A percentile compares a stretch with the other conserved stretches of the same genome.
Conservation (phyloP, 2,113 vertebrate genomes). For the Notothenia coriiceps region DNA sequence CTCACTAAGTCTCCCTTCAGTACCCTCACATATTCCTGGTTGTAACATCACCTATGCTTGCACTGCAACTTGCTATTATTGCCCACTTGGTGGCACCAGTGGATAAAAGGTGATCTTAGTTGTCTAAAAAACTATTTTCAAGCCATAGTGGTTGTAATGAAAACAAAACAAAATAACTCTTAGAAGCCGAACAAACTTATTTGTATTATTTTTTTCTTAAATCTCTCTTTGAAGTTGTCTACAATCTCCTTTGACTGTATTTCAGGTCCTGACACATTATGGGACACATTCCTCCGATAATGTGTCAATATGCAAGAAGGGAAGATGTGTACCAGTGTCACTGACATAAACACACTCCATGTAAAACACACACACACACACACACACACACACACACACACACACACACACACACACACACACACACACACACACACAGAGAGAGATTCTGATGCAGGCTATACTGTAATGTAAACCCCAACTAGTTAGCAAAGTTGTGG, state of each 20-base stretch:
- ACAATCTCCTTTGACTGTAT: neutral
- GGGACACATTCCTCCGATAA: neutral
- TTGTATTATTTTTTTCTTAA: no score
- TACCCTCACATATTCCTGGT: neutral
- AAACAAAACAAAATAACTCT: neutral
- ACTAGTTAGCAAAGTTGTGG: no score
- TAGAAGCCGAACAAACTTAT: neutral
- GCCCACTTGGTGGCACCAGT: conserved; percentile 46
- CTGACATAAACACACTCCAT: conserved; percentile 8
- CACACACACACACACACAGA: conserved; percentile 10
- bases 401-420: no score
- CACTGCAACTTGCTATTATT: neutral
- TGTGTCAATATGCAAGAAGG: neutral
- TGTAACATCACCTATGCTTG: neutral
- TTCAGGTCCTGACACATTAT: neutral
- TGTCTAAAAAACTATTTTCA: neutral
- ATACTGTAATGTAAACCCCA: no score
- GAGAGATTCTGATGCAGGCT: no score
- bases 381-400: no score
- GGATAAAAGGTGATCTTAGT: neutral
- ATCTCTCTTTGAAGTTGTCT: neutral
- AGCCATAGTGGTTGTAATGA: neutral
- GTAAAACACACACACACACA: conserved; percentile 14
- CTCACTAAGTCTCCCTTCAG: neutral
- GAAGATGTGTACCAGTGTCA: neutral